Percentiles rank a stretch among this genome's conserved stretches.
These are phyloP conservation scores for Andrena bucephala DNA, from an alignment of 2,888 invertebrate genomes.

Conservation along the genomic window DNA sequence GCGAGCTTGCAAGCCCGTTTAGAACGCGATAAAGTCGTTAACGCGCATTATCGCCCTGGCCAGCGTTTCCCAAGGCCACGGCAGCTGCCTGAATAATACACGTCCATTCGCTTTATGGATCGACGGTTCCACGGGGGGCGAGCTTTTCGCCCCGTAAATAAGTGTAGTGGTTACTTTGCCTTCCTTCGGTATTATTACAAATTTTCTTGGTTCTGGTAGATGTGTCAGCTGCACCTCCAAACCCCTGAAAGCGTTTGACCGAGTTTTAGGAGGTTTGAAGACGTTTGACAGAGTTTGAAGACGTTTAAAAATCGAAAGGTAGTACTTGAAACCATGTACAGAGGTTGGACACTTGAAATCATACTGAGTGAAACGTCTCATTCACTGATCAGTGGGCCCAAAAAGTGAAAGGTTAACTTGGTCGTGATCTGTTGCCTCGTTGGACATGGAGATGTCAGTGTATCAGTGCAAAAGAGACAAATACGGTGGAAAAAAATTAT, in stretches of 20 bases:
- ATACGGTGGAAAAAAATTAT: too few species aligned
- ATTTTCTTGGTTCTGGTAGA: background rate
- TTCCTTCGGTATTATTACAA: conserved; percentile 1
- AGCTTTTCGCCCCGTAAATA: conserved; percentile 34
- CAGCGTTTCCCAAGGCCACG: conserved; percentile 69
- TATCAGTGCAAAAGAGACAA: too few species aligned
- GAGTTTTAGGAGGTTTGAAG: too few species aligned
- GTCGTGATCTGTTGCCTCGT: conserved; percentile 3
- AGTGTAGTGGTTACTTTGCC: conserved; percentile 3
- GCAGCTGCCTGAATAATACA: conserved; percentile 69
- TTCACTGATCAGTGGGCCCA: too few species aligned
- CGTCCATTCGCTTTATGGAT: conserved; percentile 61
- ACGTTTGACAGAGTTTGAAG: too few species aligned
- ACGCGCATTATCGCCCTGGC: conserved; percentile 71
- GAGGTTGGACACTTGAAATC: too few species aligned
- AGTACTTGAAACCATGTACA: too few species aligned
- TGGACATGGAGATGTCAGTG: conserved; percentile 7
- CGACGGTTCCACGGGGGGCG: conserved; percentile 37
- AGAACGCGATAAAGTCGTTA: conserved; percentile 76
- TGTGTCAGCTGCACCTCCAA: too few species aligned
- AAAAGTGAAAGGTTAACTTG: background rate
- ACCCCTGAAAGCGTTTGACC: too few species aligned
- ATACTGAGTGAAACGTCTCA: background rate
- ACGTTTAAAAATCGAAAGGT: too few species aligned
- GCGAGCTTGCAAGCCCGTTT: conserved; percentile 72